Base-by-base conservation (phyloP, 2,113 vertebrate genomes). In the Siphamia tubifer region DNA sequence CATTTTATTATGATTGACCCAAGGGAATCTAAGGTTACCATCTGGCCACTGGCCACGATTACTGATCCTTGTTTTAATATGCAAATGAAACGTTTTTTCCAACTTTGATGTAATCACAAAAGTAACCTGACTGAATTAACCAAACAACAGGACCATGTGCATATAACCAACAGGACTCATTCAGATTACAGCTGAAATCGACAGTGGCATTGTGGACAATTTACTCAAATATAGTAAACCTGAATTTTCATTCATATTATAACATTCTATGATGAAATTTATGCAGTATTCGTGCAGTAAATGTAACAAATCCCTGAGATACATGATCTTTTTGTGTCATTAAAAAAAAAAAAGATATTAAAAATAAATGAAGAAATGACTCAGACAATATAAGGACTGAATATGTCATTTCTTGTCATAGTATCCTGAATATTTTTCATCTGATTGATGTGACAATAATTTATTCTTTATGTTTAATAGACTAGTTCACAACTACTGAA, bases 21-120 rank as follows among this genome's bases (percentile, higher is more conserved):
- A 74, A 56, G 87, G 86, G 87, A 85, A 84, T 89, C 72, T 84
- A 67, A 86, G 89, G 87, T 90, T 82, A 88, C 89, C 89, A 90
- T 89, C 89, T 90, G 89, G 84, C 79, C 81, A 70, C 70, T 85
- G 83, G 83, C 67, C 83, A 88, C 80, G 68, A 79, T 86, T 76
- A 79, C 85, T 72, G 82, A 87, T 84, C 74, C 84, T 73, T 72
- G 79, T 89, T 89, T 89, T 84, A 83, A 90, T 82, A 90, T 90
- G 89, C 81, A 88, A 89, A 88, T 90, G 35, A 43, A 28, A 67
- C 66, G 65, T 34, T 79, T 84, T 86, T 39, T 79, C 51, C 53
- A 84, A 67, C 66, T 60, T 68, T 81, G 63, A 86, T 79, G 64
- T 77, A 77, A 85, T 85, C 80, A 71, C 75, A 85, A 75, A 82